A percentile compares a stretch with the other conserved stretches of the same genome.
Conservation (phyloP, 1,140 invertebrate species). For the Pseudomyrmex gracilis region DNA sequence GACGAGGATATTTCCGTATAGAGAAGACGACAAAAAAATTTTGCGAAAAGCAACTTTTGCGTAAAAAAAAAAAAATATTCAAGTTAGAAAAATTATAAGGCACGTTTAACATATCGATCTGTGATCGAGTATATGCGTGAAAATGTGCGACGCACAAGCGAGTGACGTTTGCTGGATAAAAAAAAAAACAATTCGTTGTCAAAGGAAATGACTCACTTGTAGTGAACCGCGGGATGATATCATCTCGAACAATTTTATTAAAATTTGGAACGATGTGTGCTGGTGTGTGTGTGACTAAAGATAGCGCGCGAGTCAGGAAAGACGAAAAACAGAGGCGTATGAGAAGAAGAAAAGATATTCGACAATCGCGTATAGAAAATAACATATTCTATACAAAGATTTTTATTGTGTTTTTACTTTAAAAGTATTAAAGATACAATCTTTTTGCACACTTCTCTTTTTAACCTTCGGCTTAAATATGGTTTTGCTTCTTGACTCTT, state of each 20-base stretch:
- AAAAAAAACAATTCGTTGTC: slow-evolving; percentile 45
- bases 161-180: slow-evolving; percentile 25
- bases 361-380: neutral
- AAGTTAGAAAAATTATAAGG: no score
- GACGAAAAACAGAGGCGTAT: neutral
- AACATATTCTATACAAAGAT: neutral
- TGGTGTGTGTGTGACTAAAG: neutral
- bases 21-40: no score
- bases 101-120: neutral
- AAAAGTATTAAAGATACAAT: no score
- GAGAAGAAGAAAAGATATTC: neutral
- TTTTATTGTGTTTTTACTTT: no score
- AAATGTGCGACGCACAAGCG: slow-evolving; percentile 7
- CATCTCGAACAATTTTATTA: slow-evolving; percentile 49
- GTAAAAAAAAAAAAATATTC: no score
- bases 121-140: neutral
- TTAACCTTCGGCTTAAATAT: no score
- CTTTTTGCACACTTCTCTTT: no score
- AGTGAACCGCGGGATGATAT: slow-evolving; percentile 64
- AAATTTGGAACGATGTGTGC: slow-evolving; percentile 42
- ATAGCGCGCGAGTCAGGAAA: neutral
- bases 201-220: slow-evolving; percentile 67
- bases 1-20: no score
- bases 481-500: no score
- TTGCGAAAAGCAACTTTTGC: no score